Evolutionary conservation across 2,797 vertebrate species (phyloP), one percentile per base, ranked within the genome.

Genomic region (Choloepus didactylus): DNA sequence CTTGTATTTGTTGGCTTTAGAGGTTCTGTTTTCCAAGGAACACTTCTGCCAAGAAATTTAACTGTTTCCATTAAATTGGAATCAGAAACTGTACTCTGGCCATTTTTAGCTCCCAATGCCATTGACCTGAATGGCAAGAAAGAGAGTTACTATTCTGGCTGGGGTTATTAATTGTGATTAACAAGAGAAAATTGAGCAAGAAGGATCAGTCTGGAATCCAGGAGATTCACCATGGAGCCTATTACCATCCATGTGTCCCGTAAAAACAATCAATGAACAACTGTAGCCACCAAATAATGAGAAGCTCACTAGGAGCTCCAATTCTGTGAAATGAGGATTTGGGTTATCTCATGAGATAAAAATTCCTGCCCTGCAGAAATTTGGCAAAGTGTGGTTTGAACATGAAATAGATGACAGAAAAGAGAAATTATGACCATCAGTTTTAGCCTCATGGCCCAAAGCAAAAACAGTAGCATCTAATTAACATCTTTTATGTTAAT

Each of bases 141-240:
- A 64, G 15, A 92, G 64, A 51, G 83, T 91, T 88, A 75, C 6
- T 41, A 8, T 93, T 23, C 18, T 82, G 59, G 25, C 35, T 91
- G 11, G 16, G 10, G 46, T 85, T 31, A 81, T 87, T 85, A 95
- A 82, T 69, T 88, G 44, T 87, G 64, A 95, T 87, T 87, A 92
- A 91, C 59, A 96, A 60, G 66, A 19, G n/a, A 60, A 91, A 91
- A 35, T 31, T 66, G 11, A 27, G 16, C 31, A 92, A 79, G 3
- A 38, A 46, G 27, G 23, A 66, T n/a, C 75, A 14, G 59, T n/a
- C 66, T 54, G 38, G 60, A 87, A 54, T 87, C 60, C 62, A 92
- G 35, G 49, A 92, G 25, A 62, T 60, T 80, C 38, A 69, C 66
- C 77, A 11, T 60, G 69, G 67, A 90, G 54, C 3, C 49, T 66